Conservation (phyloP, 2,113 vertebrate genomes). For the Sorex fumeus region DNA sequence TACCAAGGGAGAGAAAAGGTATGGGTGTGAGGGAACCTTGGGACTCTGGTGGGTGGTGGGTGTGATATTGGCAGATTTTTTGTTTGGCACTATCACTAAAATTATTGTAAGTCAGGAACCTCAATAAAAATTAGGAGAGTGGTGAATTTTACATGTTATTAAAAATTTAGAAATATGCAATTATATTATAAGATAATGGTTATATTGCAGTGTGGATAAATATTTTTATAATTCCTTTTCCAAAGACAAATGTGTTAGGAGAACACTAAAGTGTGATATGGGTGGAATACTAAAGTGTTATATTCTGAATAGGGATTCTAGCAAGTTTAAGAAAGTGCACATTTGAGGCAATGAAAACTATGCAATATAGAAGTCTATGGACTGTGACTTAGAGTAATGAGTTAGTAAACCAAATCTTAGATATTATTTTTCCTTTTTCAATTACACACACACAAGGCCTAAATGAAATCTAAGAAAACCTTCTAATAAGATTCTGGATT, state of each 20-base stretch:
- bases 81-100: no score
- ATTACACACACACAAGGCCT: rapidly evolving
- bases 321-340: neutral
- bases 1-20: no score
- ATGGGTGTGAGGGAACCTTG: no score
- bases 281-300: neutral
- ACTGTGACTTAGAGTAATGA: neutral
- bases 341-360: neutral
- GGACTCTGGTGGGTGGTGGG: no score
- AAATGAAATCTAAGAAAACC: neutral
- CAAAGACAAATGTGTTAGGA: no score
- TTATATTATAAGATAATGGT: neutral
- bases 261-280: neutral
- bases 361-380: neutral
- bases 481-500: slow-evolving; percentile 4
- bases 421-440: neutral
- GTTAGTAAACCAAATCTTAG: neutral
- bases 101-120: no score
- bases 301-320: neutral
- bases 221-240: no score
- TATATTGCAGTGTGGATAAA: neutral
- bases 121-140: no score
- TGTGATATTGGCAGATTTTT: no score
- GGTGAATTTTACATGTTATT: no score
- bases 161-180: neutral